Evolutionary conservation across 1,140 invertebrate genomes (phyloP), one percentile per base, ranked within the genome.

Genomic region (Aethina tumida): DNA sequence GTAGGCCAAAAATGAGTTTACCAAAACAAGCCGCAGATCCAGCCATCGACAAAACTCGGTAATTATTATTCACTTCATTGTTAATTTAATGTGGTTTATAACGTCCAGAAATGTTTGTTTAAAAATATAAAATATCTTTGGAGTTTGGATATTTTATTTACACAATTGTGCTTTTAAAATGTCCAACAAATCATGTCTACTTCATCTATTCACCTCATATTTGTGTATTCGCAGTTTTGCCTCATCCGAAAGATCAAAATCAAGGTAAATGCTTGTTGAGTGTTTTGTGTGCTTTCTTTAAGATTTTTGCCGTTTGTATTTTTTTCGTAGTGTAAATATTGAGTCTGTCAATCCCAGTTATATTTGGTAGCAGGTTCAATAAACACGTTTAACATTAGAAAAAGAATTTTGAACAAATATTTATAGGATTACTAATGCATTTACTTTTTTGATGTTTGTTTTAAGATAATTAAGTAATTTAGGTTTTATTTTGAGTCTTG

Each of bases 1-100:
- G 42, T 32, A 37, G 55, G 27, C 45, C 52, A 21, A 59, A 59
- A 45, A 57, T 59, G 55, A 50, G 41, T 22, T 35, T 56, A 19
- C 53, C 55, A n/a, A 41, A 50, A 15, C 53, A 54, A 38, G 19
- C 47, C 12, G 44, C 51, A 21, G 55, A 58, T 27, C 46, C 53
- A 7, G 35, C 37, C 1, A 51, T 47, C 13, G 51, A 50, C 13
- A 47, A 41, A 43, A 47, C 52, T 14, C 47, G 52, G 55, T 57
- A 39, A 45, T 39, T 30, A 29, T 10, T 16, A 5, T 7, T 13
- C 8, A 7, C 35, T 33, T 18, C 8, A 20, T 20, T 31, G 8
- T 10, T 16, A 9, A 12, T 33, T 34, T n/a, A 18, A 6, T 14
- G 14, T 6, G 26, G 14, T 10, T 12, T 28, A 14, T 28, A n/a